Percentiles rank a stretch among this genome's conserved stretches.
phyloP scores from a whole-genome alignment of 2,888 invertebrate genomes.

The Xanthia togata region DNA sequence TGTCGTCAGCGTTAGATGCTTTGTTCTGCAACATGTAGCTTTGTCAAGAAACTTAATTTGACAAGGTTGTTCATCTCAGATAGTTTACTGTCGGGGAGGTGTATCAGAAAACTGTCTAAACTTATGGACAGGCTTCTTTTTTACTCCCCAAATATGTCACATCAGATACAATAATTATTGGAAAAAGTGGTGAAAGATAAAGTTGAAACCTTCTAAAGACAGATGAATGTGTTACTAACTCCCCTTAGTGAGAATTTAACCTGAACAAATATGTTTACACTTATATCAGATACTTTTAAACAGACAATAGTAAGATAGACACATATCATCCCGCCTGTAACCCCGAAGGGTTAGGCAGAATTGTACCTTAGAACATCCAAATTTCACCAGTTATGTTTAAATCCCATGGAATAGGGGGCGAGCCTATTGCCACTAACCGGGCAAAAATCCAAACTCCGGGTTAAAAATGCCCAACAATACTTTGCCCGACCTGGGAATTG shows the following conservation, averaged over 20 bases:
- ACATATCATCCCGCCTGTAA: no score
- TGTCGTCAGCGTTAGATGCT: background rate
- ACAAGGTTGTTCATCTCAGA: conserved; percentile 73
- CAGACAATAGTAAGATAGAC: background rate
- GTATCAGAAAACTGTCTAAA: conserved; percentile 78
- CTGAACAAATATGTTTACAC: background rate
- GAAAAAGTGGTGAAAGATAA: background rate
- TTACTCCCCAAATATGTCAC: conserved; percentile 70
- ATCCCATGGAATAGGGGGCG: no score
- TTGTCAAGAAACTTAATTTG: conserved; percentile 64
- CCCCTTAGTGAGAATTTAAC: background rate
- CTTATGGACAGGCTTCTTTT: conserved; percentile 76
- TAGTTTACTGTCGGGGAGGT: conserved; percentile 76
- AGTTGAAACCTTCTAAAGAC: no score
- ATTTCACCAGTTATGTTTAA: no score
- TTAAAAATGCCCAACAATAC: no score
- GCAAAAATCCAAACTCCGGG: no score
- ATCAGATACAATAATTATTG: no score
- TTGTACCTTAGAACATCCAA: no score
- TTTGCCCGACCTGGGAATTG: no score
- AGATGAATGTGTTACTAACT: no score
- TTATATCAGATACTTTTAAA: background rate
- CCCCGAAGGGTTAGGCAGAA: no score
- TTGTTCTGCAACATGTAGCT: conserved; percentile 66
- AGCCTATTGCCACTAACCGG: no score